A percentile compares a stretch with the other conserved stretches of the same genome.
Evolutionary conservation across 2,888 invertebrate species (phyloP).

Genomic region (Rhabditophanes sp.): DNA sequence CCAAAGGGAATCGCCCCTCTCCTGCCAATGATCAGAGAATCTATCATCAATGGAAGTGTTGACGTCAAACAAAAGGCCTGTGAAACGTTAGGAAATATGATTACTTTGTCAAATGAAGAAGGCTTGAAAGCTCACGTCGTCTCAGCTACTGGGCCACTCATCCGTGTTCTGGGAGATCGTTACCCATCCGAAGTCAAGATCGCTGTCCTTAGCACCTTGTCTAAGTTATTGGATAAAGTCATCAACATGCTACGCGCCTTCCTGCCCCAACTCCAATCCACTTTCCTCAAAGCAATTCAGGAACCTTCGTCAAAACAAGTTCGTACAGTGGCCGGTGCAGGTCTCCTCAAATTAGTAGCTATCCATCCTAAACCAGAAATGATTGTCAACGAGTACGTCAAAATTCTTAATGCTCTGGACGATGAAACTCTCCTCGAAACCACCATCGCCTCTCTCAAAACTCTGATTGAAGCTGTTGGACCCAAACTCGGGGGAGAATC

Average conservation of each 20-base stretch:
- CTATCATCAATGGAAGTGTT: conserved; percentile 78
- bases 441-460: too few species aligned
- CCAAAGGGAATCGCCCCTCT: conserved; percentile 71
- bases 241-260: conserved; percentile 84
- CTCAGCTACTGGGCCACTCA: conserved; percentile 89
- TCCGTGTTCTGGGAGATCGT: conserved; percentile 74
- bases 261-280: conserved; percentile 90
- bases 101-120: conserved; percentile 45
- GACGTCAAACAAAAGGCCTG: conserved; percentile 91
- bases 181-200: conserved; percentile 85
- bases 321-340: conserved; percentile 46
- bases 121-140: conserved; percentile 61
- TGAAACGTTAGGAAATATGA: conserved; percentile 68
- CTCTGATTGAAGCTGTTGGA: too few species aligned
- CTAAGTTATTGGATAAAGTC: conserved; percentile 74
- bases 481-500: too few species aligned
- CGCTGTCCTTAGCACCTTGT: conserved; percentile 81
- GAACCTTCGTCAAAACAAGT: conserved; percentile 53
- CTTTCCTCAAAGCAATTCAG: conserved; percentile 81
- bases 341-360: conserved; percentile 60
- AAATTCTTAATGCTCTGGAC: conserved; percentile 65
- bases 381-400: conserved; percentile 77
- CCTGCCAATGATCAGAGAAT: conserved; percentile 82
- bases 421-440: too few species aligned
- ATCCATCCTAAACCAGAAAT: conserved; percentile 76